Evolutionary conservation across 2,113 vertebrate species (phyloP), one percentile per base, ranked within the genome.

Genomic region (Raja brachyura): DNA sequence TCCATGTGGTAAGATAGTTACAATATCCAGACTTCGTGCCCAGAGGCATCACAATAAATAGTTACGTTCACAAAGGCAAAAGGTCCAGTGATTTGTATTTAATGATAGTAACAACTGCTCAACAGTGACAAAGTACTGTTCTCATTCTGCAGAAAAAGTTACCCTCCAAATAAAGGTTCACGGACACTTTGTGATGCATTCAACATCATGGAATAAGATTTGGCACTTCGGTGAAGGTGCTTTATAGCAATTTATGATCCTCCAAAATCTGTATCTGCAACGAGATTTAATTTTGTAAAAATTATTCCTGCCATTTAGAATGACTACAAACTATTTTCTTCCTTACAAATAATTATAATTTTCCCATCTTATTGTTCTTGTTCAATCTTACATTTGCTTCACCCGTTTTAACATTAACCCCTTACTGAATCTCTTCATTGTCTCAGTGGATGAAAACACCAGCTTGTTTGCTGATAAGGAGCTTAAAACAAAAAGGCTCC

Each of bases 211-310:
- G 61, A 90, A 20, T 70, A 33, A 63, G n/a, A 70, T 90, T 68
- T 90, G 86, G 86, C 86, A 90, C 86, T 70, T 90, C 18, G 86
- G 86, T 90, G 86, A 90, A 90, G 86, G 86, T 90, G 61, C 63
- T 90, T 90, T 90, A 68, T 31, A 14, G 66, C n/a, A 70, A 90
- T 90, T 70, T 90, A 90, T 90, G 86, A 6, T 90, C 61, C 86
- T 90, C 86, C 86, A 90, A 39, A 90, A 68, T 90, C 86, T 33
- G 86, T 39, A 90, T 90, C 86, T 90, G 86, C 39, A 90, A 90
- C 9, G 31, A 90, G 66, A 90, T 66, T 39, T 68, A 68, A 90
- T 70, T 90, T 90, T 39, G 16, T 33, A 68, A 20, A 85, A 66
- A 39, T 66, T 90, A 90, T 90, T 90, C 18, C 31, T 20, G 31